A percentile compares a stretch with the other conserved stretches of the same genome.
Conservation (phyloP, 2,113 vertebrate genomes). For the Chloroceryle aenea region DNA sequence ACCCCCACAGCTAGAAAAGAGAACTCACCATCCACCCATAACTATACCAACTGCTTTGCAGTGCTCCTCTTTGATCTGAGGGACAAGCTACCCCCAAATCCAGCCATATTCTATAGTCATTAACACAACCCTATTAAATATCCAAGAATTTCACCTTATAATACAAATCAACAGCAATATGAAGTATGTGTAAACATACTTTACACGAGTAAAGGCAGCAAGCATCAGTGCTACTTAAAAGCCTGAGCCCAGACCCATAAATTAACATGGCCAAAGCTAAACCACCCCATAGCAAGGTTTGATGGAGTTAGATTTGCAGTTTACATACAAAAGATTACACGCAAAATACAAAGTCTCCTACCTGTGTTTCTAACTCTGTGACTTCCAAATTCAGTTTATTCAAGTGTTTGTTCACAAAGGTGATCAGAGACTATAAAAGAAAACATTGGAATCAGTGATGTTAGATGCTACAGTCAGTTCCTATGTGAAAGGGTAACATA, state of each 20-base stretch:
- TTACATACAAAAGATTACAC: neutral
- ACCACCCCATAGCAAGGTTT: neutral
- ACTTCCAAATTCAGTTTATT: conserved; percentile 91
- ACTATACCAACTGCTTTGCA: neutral
- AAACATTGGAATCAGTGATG: neutral
- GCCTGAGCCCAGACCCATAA: neutral
- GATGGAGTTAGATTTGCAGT: neutral
- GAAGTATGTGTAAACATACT: neutral
- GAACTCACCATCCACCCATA: neutral
- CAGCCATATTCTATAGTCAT: neutral
- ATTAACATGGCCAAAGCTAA: neutral
- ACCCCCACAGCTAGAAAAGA: neutral
- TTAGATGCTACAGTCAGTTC: neutral
- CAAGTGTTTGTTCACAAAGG: conserved; percentile 89
- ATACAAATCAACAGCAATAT: neutral
- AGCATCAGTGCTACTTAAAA: neutral
- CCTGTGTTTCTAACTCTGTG: conserved; percentile 87
- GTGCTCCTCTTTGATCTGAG: neutral
- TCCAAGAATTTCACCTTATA: neutral
- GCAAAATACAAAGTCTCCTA: conserved; percentile 9
- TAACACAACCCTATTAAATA: neutral
- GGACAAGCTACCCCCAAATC: neutral
- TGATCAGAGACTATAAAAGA: conserved; percentile 83
- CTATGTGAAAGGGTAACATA: neutral
- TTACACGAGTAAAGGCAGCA: neutral